Percentiles rank a stretch among this genome's conserved stretches.
Conservation (phyloP, 2,888 invertebrate genomes). For the Machimus atricapillus region DNA sequence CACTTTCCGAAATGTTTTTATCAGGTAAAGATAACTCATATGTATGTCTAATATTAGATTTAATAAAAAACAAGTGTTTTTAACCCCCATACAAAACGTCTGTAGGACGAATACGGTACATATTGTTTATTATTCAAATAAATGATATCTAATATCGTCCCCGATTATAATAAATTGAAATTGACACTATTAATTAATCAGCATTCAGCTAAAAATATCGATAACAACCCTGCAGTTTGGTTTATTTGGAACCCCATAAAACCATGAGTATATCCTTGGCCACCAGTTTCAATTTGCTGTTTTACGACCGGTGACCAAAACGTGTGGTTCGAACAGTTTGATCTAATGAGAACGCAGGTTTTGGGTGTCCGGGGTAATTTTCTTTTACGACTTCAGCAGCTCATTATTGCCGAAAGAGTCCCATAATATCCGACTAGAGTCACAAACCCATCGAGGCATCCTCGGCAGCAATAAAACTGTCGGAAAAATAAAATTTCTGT, state of each 20-base stretch:
- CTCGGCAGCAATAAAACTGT: background rate
- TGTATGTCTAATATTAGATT: too few species aligned
- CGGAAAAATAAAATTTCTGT: background rate
- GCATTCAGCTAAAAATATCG: background rate
- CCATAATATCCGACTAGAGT: background rate
- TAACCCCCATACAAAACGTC: background rate
- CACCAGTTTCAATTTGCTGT: constrained; percentile 10
- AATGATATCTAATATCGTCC: background rate
- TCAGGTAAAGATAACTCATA: too few species aligned
- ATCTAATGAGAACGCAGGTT: constrained; percentile 21
- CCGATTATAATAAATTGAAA: background rate
- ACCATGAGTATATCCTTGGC: background rate
- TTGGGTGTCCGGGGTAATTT: background rate
- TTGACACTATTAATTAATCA: background rate
- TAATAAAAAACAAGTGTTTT: background rate
- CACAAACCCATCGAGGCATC: background rate
- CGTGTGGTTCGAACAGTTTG: background rate
- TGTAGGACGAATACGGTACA: too few species aligned
- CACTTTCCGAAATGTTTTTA: too few species aligned
- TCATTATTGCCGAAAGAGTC: background rate
- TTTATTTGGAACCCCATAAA: background rate
- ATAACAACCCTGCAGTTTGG: background rate
- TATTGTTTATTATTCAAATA: too few species aligned
- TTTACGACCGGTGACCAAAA: constrained; percentile 22
- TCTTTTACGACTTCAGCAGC: constrained; percentile 1